These are phyloP conservation scores for Zeugodacus cucurbitae DNA, from an alignment of 1,140 invertebrate genomes.

Conservation along the genomic window DNA sequence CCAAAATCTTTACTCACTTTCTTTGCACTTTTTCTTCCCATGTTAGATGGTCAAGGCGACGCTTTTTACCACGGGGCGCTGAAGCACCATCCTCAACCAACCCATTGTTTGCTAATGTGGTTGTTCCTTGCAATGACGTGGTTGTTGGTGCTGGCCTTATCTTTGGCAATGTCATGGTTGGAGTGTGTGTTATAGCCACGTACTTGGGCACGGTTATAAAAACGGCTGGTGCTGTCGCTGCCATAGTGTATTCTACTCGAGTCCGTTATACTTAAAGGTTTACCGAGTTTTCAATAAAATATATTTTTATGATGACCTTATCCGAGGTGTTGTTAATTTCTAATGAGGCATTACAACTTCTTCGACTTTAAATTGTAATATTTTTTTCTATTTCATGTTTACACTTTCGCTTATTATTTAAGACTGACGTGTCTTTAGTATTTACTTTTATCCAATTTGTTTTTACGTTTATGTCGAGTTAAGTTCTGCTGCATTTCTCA, in stretches of 20 bases:
- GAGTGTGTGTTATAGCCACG: slow-evolving; percentile 56
- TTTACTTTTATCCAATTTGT: not conserved
- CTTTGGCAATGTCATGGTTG: slow-evolving; percentile 66
- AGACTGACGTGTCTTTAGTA: slow-evolving; percentile 2
- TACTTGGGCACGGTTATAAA: slow-evolving; percentile 68
- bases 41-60: slow-evolving; percentile 79
- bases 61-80: slow-evolving; percentile 71
- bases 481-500: not conserved
- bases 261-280: not conserved
- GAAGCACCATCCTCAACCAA: slow-evolving; percentile 45
- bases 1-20: slow-evolving; percentile 74
- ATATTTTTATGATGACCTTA: not conserved
- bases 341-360: not conserved
- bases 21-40: slow-evolving; percentile 86
- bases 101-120: slow-evolving; percentile 43
- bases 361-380: not conserved
- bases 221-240: slow-evolving; percentile 41
- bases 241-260: slow-evolving; percentile 30
- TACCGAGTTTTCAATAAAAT: not conserved
- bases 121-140: slow-evolving; percentile 55
- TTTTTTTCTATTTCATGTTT: slow-evolving; percentile 17
- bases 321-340: not conserved
- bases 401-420: not conserved
- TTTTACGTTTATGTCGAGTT: not conserved
- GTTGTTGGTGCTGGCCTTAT: slow-evolving; percentile 68